Evolutionary conservation across 2,113 vertebrate species (phyloP).

Genomic region (Zosterops hypoxanthus): DNA sequence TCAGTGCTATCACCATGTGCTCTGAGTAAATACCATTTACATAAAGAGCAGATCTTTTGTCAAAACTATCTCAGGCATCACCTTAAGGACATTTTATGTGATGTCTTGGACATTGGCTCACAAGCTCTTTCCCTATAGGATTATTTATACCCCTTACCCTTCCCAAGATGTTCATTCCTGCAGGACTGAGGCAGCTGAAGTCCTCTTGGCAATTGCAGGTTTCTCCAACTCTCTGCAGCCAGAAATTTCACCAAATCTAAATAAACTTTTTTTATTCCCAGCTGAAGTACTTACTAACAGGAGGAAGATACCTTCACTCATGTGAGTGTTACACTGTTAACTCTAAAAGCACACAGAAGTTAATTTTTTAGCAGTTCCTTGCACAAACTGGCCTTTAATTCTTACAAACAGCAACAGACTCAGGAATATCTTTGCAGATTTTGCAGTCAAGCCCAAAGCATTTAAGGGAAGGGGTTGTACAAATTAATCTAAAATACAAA

Average conservation of each 20-base stretch:
- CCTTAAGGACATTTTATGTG: not conserved
- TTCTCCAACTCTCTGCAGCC: not conserved
- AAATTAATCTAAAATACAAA: not conserved
- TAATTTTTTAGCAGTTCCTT: not conserved
- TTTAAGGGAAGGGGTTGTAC: not conserved
- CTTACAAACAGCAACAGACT: not conserved
- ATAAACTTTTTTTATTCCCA: not conserved
- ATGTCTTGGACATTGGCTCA: not conserved
- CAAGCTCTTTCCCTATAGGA: not conserved
- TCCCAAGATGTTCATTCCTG: not conserved
- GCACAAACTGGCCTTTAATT: not conserved
- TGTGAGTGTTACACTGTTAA: accelerated
- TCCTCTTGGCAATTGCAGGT: not conserved
- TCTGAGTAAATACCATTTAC: not conserved
- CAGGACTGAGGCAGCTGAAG: not conserved
- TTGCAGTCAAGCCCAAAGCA: not conserved
- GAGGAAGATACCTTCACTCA: not conserved
- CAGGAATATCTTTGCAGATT: not conserved
- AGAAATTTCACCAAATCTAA: not conserved
- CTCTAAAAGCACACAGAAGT: not conserved
- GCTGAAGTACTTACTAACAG: not conserved
- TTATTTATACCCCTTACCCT: not conserved
- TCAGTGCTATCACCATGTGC: not conserved
- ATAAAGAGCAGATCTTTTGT: too few relatives aligned
- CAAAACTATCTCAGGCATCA: not conserved